Percentiles rank a stretch among this genome's conserved stretches.
Evolutionary conservation across 2,113 vertebrate species (phyloP).

Genomic region (Psittacula cyanocephala): DNA sequence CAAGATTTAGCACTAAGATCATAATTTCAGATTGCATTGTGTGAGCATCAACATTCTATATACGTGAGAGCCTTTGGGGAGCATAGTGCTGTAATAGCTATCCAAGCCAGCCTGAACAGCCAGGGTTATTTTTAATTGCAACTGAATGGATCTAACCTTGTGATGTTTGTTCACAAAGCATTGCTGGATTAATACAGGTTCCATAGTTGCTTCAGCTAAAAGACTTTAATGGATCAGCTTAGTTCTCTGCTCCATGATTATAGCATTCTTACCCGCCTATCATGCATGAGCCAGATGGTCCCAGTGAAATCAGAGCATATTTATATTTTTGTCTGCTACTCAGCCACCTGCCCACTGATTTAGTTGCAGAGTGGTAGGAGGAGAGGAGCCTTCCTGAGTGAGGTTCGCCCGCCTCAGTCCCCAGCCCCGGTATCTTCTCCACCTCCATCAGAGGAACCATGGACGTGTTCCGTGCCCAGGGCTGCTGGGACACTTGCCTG

Average conservation of each 20-base stretch:
- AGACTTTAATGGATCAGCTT: slow-evolving; percentile 69
- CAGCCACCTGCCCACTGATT: slow-evolving; percentile 58
- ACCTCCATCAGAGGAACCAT: fast-evolving
- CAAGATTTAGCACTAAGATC: slow-evolving; percentile 49
- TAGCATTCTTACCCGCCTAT: slow-evolving; percentile 55
- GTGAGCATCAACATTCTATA: slow-evolving; percentile 19
- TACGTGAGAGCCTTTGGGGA: slow-evolving; percentile 28
- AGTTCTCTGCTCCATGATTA: slow-evolving; percentile 49
- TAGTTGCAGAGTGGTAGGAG: slow-evolving; percentile 13
- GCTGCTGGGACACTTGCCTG: background rate
- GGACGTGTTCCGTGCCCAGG: background rate
- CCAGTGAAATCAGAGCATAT: slow-evolving; percentile 44
- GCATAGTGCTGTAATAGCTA: background rate
- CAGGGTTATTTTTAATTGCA: slow-evolving; percentile 35
- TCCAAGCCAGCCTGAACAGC: background rate
- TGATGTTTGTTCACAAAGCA: slow-evolving; percentile 25
- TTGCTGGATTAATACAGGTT: slow-evolving; percentile 41
- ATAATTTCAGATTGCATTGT: slow-evolving; percentile 69
- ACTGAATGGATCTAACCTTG: slow-evolving; percentile 44
- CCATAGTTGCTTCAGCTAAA: slow-evolving; percentile 45
- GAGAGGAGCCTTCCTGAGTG: background rate
- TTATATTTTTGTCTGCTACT: slow-evolving; percentile 55
- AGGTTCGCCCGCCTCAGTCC: background rate
- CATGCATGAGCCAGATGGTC: slow-evolving; percentile 50
- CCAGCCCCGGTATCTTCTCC: fast-evolving